A percentile compares a stretch with the other conserved stretches of the same genome.
phyloP scores from a whole-genome alignment of 2,113 vertebrate species.

The Platysteira castanea region DNA sequence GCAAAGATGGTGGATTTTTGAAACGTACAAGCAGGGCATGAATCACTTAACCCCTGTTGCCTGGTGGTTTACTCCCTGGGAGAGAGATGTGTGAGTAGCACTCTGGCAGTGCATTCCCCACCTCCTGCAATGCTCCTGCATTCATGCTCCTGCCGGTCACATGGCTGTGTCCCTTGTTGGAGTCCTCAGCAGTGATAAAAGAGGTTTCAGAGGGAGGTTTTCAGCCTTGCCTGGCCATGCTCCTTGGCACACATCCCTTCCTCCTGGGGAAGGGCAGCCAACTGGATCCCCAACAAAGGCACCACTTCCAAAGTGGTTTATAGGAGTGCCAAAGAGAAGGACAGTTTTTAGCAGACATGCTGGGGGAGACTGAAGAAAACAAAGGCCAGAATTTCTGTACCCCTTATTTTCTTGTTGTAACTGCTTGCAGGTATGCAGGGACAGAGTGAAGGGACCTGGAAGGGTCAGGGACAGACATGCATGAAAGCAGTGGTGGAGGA shows the following conservation, averaged over 20 bases:
- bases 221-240: fast-evolving
- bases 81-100: neutral
- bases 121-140: neutral
- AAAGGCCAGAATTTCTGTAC: neutral
- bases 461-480: neutral
- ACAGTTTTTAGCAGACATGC: neutral
- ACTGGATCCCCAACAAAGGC: slow-evolving; percentile 15
- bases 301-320: neutral
- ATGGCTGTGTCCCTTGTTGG: neutral
- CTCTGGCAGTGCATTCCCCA: neutral
- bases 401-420: neutral
- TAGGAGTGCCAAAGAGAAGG: neutral
- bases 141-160: neutral
- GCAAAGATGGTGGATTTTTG: neutral
- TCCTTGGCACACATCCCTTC: slow-evolving; percentile 15
- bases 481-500: neutral
- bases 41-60: neutral
- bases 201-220: neutral
- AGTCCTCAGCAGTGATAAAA: neutral
- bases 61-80: neutral
- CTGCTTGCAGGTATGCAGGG: neutral
- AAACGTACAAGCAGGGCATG: neutral
- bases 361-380: neutral
- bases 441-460: neutral
- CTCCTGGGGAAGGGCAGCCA: neutral